phyloP scores from a whole-genome alignment of 2,797 vertebrate genomes.

The Sebastes vulpes region DNA sequence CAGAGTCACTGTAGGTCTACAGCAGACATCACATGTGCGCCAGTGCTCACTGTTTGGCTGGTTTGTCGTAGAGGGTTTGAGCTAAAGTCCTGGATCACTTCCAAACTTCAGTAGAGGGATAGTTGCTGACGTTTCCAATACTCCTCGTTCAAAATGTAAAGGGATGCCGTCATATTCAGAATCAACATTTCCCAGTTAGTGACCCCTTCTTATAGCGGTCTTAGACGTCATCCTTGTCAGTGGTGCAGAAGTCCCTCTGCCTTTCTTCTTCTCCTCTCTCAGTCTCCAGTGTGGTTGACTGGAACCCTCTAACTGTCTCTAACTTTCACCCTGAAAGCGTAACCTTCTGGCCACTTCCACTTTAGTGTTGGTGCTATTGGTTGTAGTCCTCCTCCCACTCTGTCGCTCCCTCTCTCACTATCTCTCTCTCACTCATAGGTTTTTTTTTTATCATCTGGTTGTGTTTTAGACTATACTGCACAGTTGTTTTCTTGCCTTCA shows the following conservation, averaged over 20 bases:
- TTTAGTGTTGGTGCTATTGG: constrained; percentile 19
- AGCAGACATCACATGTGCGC: constrained; percentile 1
- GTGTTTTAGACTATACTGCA: constrained; percentile 1
- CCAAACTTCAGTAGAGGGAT: neutral
- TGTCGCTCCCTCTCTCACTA: neutral
- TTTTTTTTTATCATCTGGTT: neutral
- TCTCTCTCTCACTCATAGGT: neutral
- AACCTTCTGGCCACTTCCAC: constrained; percentile 11
- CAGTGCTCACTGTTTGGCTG: neutral
- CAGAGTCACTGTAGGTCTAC: neutral
- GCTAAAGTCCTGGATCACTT: neutral
- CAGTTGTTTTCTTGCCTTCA: neutral
- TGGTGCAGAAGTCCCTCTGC: neutral
- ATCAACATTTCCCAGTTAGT: neutral
- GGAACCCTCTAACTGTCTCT: neutral
- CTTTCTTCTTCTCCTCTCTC: constrained; percentile 8
- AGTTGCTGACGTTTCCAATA: neutral
- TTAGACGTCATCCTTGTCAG: neutral
- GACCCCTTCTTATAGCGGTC: neutral
- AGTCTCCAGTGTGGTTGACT: constrained; percentile 3
- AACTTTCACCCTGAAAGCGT: neutral
- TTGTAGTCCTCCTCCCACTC: constrained; percentile 37
- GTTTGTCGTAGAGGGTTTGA: neutral
- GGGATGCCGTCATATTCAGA: neutral
- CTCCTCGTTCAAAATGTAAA: neutral